These are phyloP conservation scores for Sinocyclocheilus anophthalmus DNA, from an alignment of 2,113 vertebrate species.

Conservation along the genomic window DNA sequence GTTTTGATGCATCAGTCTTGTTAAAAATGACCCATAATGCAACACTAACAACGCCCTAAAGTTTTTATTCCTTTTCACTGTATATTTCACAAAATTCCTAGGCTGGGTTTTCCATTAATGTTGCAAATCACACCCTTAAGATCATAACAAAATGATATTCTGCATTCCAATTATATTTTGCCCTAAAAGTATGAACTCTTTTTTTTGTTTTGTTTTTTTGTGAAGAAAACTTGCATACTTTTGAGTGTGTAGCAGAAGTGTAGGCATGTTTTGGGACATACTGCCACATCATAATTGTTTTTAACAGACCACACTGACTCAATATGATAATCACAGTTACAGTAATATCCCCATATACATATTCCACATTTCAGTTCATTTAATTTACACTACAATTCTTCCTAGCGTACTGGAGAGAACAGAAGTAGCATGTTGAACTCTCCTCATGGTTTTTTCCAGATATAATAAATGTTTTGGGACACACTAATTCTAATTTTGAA, in stretches of 20 bases:
- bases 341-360: background rate
- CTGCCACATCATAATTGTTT: background rate
- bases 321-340: background rate
- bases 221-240: background rate
- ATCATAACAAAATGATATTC: background rate
- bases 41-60: background rate
- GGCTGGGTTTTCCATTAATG: background rate
- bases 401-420: background rate
- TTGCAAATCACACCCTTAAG: background rate
- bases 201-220: background rate
- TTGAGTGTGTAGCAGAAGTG: background rate
- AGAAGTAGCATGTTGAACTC: background rate
- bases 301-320: background rate
- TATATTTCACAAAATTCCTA: background rate
- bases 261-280: background rate
- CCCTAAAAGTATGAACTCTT: background rate
- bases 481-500: background rate
- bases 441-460: too few relatives aligned
- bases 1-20: slow-evolving; percentile 40
- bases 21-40: slow-evolving; percentile 6
- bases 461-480: background rate
- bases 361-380: background rate
- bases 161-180: background rate
- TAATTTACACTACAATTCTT: background rate
- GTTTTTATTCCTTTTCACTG: background rate